Base-by-base conservation (phyloP, 2,888 invertebrate species). In the Ommatoiulus sabulosus region DNA sequence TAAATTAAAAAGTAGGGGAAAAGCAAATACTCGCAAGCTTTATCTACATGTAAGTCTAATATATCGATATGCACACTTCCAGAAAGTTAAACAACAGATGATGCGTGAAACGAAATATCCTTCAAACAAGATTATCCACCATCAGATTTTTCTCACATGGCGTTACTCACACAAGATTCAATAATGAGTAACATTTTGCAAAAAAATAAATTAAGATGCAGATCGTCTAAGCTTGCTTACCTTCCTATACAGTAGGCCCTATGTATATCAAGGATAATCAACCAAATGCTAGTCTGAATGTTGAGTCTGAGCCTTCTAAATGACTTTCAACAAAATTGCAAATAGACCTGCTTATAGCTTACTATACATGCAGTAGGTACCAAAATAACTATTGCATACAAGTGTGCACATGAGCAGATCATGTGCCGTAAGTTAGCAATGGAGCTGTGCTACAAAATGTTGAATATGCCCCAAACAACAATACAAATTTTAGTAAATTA, bases 281-380 rank as follows among this genome's bases (percentile, higher is more conserved):
- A 17, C 20, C 63, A 63, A 3, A 20, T 63, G 20, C 6, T 63
- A n/a, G 63, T 17, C 6, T 63, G 5, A 63, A 6, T n/a, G n/a
- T 63, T 20, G 63, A 63, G 20, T 20, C 63, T 72, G 24, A 24
- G 72, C 7, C 72, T 72, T 72, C 72, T 8, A 24, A 72, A 72
- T 72, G 24, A 72, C 72, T 72, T 72, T 72, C 72, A 72, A 72
- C 52, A n/a, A 72, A 63, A 72, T 72, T 72, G 24, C 24, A 72
- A 72, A 72, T 72, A 72, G 72, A 24, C 72, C 72, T 72, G 10
- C 72, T 72, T 8, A 17, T 24, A 72, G 72, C 8, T 24, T 24
- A 8, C 72, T 72, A 35, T 35, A n/a, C n/a, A n/a, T n/a, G n/a
- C n/a, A n/a, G n/a, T n/a, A 8, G 72, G 72, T 24, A 72, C 72